A percentile compares a stretch with the other conserved stretches of the same genome.
phyloP scores from a whole-genome alignment of 2,113 vertebrate species.

The Anguilla rostrata region DNA sequence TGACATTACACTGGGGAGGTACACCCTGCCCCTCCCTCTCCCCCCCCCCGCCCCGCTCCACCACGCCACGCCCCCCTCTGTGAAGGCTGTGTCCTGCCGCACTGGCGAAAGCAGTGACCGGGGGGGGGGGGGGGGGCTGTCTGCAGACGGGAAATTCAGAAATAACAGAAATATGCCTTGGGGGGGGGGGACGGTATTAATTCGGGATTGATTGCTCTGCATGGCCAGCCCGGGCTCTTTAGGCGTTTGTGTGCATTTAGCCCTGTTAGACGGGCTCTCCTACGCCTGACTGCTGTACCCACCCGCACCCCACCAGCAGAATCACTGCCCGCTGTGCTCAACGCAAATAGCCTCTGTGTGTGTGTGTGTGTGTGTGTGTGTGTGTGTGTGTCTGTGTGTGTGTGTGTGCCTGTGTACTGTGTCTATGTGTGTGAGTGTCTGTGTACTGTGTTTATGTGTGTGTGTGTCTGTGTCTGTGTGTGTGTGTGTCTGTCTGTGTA shows the following conservation, averaged over 20 bases:
- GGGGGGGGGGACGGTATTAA: not conserved
- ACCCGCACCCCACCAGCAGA: not conserved
- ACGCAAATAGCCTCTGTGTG: not conserved
- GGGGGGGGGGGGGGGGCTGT: too few species aligned
- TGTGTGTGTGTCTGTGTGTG: too few species aligned
- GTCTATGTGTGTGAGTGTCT: too few species aligned
- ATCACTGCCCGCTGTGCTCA: not conserved
- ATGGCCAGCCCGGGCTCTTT: not conserved
- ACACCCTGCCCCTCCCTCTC: not conserved
- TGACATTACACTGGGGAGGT: not conserved
- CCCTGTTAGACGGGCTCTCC: not conserved
- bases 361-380: too few species aligned
- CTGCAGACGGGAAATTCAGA: not conserved
- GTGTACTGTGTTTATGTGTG: too few species aligned
- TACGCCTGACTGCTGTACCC: not conserved
- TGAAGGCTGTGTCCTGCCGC: too few species aligned
- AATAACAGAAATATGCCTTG: not conserved
- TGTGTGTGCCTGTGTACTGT: too few species aligned
- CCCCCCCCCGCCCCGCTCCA: too few species aligned
- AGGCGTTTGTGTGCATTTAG: not conserved
- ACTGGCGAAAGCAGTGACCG: not conserved
- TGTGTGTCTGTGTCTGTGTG: too few species aligned
- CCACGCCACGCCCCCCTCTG: too few species aligned
- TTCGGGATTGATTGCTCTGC: not conserved
- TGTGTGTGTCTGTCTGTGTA: too few species aligned